Conservation (phyloP, 2,113 vertebrate species). For the Corvus hawaiiensis region DNA sequence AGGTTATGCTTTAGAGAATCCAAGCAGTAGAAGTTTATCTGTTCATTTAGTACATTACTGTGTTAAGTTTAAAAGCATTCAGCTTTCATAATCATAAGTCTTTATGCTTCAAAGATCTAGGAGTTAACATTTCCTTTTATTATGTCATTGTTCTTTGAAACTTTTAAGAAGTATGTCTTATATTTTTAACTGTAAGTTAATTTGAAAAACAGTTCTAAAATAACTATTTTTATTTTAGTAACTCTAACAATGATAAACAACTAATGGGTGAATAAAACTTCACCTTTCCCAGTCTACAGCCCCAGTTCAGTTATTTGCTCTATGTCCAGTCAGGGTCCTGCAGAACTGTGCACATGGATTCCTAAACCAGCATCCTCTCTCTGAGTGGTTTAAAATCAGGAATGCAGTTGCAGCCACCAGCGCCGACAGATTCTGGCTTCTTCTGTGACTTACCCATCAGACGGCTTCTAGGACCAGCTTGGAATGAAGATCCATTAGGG, state of each 20-base stretch:
- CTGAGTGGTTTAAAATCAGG: not conserved
- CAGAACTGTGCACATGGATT: fast-evolving
- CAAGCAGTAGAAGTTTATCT: not conserved
- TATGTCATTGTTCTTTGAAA: not conserved
- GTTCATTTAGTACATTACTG: not conserved
- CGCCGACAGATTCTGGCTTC: not conserved
- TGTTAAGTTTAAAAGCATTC: not conserved
- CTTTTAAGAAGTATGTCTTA: not conserved
- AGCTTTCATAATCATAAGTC: not conserved
- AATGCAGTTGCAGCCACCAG: not conserved
- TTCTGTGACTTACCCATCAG: not conserved
- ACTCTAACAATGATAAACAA: not conserved
- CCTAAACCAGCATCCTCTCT: not conserved
- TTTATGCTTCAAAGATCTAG: not conserved
- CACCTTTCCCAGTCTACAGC: not conserved
- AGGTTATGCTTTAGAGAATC: fast-evolving
- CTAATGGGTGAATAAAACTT: not conserved
- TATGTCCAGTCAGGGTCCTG: not conserved
- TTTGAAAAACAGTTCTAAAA: not conserved
- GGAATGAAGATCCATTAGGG: not conserved
- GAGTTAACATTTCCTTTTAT: not conserved
- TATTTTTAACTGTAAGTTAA: not conserved
- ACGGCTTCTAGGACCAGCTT: not conserved
- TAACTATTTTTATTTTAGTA: not conserved
- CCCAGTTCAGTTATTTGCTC: not conserved